Percentiles rank a stretch among this genome's conserved stretches.
These are phyloP conservation scores for Tangara arthus DNA, from an alignment of 2,797 vertebrate genomes.

Conservation along the genomic window DNA sequence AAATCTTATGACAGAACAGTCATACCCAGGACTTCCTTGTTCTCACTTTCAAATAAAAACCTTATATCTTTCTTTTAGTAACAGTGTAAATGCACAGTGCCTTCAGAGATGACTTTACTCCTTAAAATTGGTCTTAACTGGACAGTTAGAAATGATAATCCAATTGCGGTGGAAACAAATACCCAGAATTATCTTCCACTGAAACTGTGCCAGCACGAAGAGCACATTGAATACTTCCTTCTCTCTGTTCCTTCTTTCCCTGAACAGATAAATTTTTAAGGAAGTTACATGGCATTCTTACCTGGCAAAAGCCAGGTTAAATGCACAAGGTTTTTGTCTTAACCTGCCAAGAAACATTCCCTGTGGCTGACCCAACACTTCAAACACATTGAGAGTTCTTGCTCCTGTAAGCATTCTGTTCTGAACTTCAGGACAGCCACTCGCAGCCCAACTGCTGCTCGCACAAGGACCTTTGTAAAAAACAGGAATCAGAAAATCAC, in stretches of 20 bases:
- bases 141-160: not conserved
- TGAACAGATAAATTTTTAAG: not conserved
- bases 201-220: not conserved
- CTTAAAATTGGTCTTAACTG: not conserved
- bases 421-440: not conserved
- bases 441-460: not conserved
- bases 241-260: not conserved
- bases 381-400: not conserved
- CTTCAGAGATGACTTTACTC: not conserved
- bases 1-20: not conserved
- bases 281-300: not conserved
- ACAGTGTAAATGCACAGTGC: not conserved
- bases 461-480: not conserved
- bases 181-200: not conserved
- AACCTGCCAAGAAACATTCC: not conserved
- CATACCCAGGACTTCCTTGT: not conserved
- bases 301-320: not conserved
- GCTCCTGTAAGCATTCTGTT: not conserved
- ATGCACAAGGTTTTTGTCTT: not conserved
- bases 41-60: not conserved
- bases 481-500: not conserved
- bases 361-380: not conserved
- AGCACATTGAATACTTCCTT: not conserved
- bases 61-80: not conserved
- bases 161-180: not conserved